phyloP scores from a whole-genome alignment of 1,140 invertebrate genomes.

The Macrosteles quadrilineatus region DNA sequence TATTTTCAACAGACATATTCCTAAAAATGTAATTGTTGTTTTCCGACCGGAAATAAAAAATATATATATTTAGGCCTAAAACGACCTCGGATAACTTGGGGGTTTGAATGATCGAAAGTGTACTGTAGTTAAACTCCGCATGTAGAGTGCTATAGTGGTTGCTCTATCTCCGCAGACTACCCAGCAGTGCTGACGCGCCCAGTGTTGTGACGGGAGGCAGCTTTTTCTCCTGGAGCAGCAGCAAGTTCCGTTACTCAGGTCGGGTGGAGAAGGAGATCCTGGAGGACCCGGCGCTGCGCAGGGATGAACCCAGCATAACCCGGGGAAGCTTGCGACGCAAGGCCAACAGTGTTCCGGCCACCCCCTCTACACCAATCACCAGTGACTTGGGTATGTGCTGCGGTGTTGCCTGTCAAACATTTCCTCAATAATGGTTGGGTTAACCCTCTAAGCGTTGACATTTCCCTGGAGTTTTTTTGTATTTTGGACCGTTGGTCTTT shows the following conservation, averaged over 20 bases:
- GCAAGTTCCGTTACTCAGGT: constrained; percentile 90
- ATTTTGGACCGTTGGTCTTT: too few relatives aligned
- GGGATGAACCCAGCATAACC: constrained; percentile 61
- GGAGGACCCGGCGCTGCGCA: constrained; percentile 62
- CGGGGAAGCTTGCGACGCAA: constrained; percentile 67
- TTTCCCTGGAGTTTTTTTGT: constrained; percentile 45
- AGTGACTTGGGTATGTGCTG: constrained; percentile 40
- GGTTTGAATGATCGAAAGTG: too few relatives aligned
- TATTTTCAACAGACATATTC: too few relatives aligned
- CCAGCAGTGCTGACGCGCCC: constrained; percentile 82
- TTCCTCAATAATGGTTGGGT: background rate
- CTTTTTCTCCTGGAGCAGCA: constrained; percentile 91
- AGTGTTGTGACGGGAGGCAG: constrained; percentile 89
- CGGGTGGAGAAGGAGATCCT: constrained; percentile 82
- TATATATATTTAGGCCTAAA: too few relatives aligned
- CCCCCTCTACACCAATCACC: constrained; percentile 71
- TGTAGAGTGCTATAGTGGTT: too few relatives aligned
- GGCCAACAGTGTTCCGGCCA: constrained; percentile 80
- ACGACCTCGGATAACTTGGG: too few relatives aligned
- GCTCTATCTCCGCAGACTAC: constrained; percentile 77
- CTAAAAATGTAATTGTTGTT: too few relatives aligned
- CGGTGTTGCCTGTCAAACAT: constrained; percentile 23
- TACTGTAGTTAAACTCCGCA: too few relatives aligned
- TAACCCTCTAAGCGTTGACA: constrained; percentile 50
- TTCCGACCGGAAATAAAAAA: too few relatives aligned